Percentiles rank a stretch among this genome's conserved stretches.
Evolutionary conservation across 2,113 vertebrate species (phyloP).

Genomic region (Dipodomys stephensi): DNA sequence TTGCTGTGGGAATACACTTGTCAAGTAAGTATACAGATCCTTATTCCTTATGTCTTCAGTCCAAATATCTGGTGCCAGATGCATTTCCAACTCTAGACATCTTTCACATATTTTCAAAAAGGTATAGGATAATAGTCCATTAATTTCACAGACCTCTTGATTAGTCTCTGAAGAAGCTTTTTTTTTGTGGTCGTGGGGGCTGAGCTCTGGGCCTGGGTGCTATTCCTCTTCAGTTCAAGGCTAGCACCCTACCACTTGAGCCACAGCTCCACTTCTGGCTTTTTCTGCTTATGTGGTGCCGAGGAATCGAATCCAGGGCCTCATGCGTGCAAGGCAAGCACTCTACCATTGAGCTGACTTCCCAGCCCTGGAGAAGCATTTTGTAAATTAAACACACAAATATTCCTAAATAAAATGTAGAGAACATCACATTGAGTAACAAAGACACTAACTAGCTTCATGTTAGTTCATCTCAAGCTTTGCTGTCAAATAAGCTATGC

Average conservation of each 20-base stretch:
- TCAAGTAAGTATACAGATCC: not conserved
- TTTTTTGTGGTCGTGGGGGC: not conserved
- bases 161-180: not conserved
- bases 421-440: not conserved
- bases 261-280: no score
- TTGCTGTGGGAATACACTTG: not conserved
- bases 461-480: not conserved
- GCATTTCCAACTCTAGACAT: not conserved
- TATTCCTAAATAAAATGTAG: slow-evolving; percentile 50
- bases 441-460: not conserved
- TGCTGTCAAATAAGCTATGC: not conserved
- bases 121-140: not conserved
- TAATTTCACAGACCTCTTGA: not conserved
- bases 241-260: no score
- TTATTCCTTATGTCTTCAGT: not conserved
- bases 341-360: no score
- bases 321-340: no score
- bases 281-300: no score
- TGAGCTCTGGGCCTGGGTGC: no score
- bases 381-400: slow-evolving; percentile 11
- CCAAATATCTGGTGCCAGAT: not conserved
- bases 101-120: slow-evolving; percentile 42
- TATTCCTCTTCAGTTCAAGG: no score
- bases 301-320: no score
- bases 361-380: not conserved